Percentiles rank a stretch among this genome's conserved stretches.
Conservation (phyloP, 2,797 vertebrate genomes). For the Ctenopoma kingsleyae region DNA sequence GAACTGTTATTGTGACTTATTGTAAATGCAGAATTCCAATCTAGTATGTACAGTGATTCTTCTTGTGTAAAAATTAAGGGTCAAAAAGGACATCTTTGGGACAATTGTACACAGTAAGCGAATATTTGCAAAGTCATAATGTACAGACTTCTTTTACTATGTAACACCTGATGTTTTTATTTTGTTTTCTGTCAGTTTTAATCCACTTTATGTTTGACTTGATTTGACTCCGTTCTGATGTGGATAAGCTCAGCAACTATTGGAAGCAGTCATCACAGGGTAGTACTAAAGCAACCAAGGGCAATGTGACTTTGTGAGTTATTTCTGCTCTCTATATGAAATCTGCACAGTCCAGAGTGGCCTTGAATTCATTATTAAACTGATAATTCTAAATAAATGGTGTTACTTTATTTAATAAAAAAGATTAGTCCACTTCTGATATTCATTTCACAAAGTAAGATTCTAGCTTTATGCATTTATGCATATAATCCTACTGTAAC, state of each 20-base stretch:
- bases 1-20: conserved; percentile 35
- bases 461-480: too few relatives aligned
- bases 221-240: conserved; percentile 47
- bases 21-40: conserved; percentile 10
- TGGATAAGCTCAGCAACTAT: conserved; percentile 40
- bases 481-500: too few relatives aligned
- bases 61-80: not conserved
- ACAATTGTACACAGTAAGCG: conserved; percentile 11
- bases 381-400: conserved; percentile 57
- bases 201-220: conserved; percentile 16
- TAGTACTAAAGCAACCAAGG: conserved; percentile 44
- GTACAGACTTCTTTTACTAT: conserved; percentile 10
- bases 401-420: not conserved
- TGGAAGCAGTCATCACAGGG: conserved; percentile 43
- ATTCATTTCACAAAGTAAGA: too few relatives aligned
- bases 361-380: conserved; percentile 86
- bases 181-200: not conserved
- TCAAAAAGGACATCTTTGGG: not conserved
- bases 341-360: conserved; percentile 83
- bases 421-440: too few relatives aligned
- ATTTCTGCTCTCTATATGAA: conserved; percentile 61
- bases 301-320: conserved; percentile 50
- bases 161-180: not conserved
- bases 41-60: conserved; percentile 6
- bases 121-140: conserved; percentile 16